Conservation (phyloP, 2,888 invertebrate species). For the Loripinus fragilis region DNA sequence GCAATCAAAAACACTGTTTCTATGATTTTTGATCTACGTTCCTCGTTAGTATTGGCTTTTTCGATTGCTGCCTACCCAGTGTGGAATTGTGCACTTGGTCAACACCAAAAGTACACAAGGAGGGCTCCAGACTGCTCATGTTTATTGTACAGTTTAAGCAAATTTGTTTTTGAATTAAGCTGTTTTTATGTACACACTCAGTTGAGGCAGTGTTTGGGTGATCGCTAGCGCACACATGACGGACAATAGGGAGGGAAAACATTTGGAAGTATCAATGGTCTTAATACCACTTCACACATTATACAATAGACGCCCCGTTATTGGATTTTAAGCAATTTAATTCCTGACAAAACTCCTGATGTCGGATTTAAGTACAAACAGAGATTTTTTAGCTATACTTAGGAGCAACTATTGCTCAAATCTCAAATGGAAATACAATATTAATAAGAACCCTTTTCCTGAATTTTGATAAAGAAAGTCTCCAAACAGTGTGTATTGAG, state of each 20-base stretch:
- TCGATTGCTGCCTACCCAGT: too few relatives aligned
- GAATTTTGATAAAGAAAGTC: too few relatives aligned
- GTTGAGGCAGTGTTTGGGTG: neutral
- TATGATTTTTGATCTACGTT: too few relatives aligned
- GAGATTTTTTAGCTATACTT: too few relatives aligned
- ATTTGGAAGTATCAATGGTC: neutral
- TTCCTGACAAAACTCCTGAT: too few relatives aligned
- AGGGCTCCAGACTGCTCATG: constrained; percentile 4
- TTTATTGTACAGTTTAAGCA: constrained; percentile 32
- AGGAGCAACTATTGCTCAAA: too few relatives aligned
- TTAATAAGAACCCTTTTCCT: too few relatives aligned
- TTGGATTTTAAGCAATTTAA: neutral
- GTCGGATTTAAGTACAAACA: too few relatives aligned
- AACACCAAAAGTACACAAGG: constrained; percentile 5
- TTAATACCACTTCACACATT: constrained; percentile 9
- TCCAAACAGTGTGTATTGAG: too few relatives aligned
- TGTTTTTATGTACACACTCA: constrained; percentile 43
- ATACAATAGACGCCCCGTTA: constrained; percentile 2
- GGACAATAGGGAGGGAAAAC: neutral
- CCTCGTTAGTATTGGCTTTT: too few relatives aligned
- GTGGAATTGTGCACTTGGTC: constrained; percentile 3
- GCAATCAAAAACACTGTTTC: too few relatives aligned
- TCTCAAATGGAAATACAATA: too few relatives aligned
- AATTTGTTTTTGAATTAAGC: constrained; percentile 55
- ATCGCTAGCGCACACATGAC: neutral